phyloP scores from a whole-genome alignment of 1,140 invertebrate species.

The Drosophila insularis region DNA sequence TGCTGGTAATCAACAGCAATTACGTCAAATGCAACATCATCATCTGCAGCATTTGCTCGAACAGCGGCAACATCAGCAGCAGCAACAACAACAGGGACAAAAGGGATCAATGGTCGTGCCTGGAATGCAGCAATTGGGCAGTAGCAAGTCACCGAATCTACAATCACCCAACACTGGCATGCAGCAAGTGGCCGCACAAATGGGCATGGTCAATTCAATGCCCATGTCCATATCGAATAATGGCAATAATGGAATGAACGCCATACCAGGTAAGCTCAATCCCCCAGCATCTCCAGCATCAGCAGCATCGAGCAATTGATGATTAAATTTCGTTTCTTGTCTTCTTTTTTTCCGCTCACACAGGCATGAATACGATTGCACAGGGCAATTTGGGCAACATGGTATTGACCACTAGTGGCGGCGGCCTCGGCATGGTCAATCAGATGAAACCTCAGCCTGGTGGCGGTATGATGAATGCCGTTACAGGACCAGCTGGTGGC shows the following conservation, averaged over 20 bases:
- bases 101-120: constrained; percentile 87
- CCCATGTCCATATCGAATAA: constrained; percentile 86
- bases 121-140: constrained; percentile 88
- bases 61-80: constrained; percentile 59
- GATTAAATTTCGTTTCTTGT: background rate
- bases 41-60: constrained; percentile 80
- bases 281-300: background rate
- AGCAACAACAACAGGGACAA: constrained; percentile 84
- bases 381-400: constrained; percentile 85
- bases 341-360: background rate
- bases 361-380: constrained; percentile 86
- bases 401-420: constrained; percentile 88
- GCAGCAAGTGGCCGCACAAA: constrained; percentile 82
- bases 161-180: constrained; percentile 90
- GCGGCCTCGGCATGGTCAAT: constrained; percentile 84
- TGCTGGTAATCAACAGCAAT: constrained; percentile 50
- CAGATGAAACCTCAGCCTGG: constrained; percentile 83
- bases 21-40: constrained; percentile 83
- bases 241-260: constrained; percentile 86
- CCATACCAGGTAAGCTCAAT: constrained; percentile 85
- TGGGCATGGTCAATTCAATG: constrained; percentile 85
- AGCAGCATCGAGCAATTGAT: background rate
- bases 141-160: constrained; percentile 89
- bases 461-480: constrained; percentile 83
- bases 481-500: constrained; percentile 46